These are phyloP conservation scores for Motacilla tschutschensis DNA, from an alignment of 2,113 vertebrate genomes.

Conservation along the genomic window DNA sequence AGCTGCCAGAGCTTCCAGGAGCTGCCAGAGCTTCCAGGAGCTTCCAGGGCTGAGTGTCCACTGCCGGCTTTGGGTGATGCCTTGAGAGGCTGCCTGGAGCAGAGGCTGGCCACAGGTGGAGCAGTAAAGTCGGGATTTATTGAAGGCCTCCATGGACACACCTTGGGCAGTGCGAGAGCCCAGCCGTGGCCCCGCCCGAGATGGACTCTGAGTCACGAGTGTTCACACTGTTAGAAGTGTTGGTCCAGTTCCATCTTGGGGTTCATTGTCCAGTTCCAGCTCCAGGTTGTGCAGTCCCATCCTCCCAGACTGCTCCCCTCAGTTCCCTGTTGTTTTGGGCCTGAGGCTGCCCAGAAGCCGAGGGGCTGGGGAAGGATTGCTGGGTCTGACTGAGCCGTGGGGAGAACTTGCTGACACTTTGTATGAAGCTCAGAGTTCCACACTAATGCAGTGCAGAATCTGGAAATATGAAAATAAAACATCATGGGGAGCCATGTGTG, in stretches of 20 bases:
- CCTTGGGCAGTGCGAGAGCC: too few relatives aligned
- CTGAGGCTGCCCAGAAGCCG: neutral
- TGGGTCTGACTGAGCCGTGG: neutral
- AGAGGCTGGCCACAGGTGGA: neutral
- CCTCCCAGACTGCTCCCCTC: neutral
- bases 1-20: neutral
- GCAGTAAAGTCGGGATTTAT: neutral
- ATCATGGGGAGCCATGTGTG: too few relatives aligned
- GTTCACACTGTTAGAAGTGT: neutral
- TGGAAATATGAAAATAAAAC: too few relatives aligned
- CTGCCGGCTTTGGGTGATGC: too few relatives aligned
- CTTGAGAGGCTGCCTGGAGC: neutral
- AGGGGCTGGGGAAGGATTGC: neutral
- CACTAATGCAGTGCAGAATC: too few relatives aligned
- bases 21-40: neutral
- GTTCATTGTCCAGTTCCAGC: neutral
- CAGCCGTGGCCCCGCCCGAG: too few relatives aligned
- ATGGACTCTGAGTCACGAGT: neutral
- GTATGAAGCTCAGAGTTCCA: neutral
- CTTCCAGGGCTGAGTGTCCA: neutral
- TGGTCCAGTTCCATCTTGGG: neutral
- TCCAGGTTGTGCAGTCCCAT: neutral
- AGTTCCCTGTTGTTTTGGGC: neutral
- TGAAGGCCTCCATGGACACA: neutral
- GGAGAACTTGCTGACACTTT: neutral